A percentile compares a stretch with the other conserved stretches of the same genome.
Evolutionary conservation across 2,797 vertebrate species (phyloP).

Genomic region (Uromys caudimaculatus): DNA sequence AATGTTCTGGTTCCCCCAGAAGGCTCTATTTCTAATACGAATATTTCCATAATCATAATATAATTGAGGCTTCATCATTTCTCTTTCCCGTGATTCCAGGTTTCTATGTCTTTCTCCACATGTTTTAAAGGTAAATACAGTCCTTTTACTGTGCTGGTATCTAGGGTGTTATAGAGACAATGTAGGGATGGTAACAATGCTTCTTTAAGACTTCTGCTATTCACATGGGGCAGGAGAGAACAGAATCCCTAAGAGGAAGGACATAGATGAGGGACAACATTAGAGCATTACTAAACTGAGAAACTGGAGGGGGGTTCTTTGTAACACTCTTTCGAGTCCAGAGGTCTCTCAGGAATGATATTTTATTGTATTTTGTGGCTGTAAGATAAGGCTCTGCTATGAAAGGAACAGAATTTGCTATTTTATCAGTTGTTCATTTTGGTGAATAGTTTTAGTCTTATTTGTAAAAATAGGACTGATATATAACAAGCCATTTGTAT

Average conservation of each 20-base stretch:
- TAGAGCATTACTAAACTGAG: neutral
- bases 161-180: no score
- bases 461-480: neutral
- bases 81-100: neutral
- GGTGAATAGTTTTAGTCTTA: neutral
- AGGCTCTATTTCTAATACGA: neutral
- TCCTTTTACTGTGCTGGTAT: neutral
- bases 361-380: neutral
- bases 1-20: neutral
- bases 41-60: neutral
- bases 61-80: neutral
- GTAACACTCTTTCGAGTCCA: neutral
- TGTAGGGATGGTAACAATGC: rapidly evolving
- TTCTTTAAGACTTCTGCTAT: neutral
- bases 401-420: neutral
- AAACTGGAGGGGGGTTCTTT: neutral
- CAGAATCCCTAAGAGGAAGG: neutral
- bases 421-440: conserved; percentile 17
- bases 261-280: neutral
- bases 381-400: neutral
- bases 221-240: neutral
- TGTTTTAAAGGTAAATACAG: neutral
- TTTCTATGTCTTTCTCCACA: neutral
- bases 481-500: neutral
- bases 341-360: neutral